A percentile compares a stretch with the other conserved stretches of the same genome.
Evolutionary conservation across 2,888 invertebrate species (phyloP).

Genomic region (Lepidonotus clava): DNA sequence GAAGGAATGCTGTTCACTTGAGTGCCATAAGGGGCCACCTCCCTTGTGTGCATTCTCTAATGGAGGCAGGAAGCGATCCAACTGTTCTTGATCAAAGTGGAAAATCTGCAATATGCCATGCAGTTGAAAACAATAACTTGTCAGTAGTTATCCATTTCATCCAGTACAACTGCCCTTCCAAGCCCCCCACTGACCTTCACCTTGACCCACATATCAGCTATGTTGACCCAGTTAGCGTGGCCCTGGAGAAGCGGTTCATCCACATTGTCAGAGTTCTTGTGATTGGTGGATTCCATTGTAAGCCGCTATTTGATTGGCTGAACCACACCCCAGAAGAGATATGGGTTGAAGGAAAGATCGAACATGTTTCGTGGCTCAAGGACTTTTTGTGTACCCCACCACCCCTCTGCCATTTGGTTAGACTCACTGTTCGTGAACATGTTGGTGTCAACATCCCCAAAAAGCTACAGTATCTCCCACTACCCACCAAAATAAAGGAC

Average conservation of each 20-base stretch:
- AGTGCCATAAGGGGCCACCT: slow-evolving; percentile 57
- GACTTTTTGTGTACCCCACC: slow-evolving; percentile 53
- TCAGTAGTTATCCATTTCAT: slow-evolving; percentile 51
- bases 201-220: neutral
- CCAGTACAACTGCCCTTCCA: slow-evolving; percentile 31
- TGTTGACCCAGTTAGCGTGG: slow-evolving; percentile 57
- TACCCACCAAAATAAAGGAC: slow-evolving; percentile 15
- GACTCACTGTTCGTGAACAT: slow-evolving; percentile 47
- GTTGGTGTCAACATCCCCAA: slow-evolving; percentile 37
- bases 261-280: slow-evolving; percentile 58
- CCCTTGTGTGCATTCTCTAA: slow-evolving; percentile 50
- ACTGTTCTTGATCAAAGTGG: slow-evolving; percentile 49
- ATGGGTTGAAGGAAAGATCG: slow-evolving; percentile 56
- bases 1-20: slow-evolving; percentile 58
- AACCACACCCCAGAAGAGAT: slow-evolving; percentile 23
- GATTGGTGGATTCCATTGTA: slow-evolving; percentile 56
- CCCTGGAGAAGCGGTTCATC: slow-evolving; percentile 58
- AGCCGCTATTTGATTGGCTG: slow-evolving; percentile 58
- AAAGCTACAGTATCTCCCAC: slow-evolving; percentile 17
- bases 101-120: slow-evolving; percentile 57
- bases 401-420: slow-evolving; percentile 53
- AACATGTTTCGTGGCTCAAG: slow-evolving; percentile 57
- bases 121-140: slow-evolving; percentile 56
- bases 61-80: slow-evolving; percentile 40
- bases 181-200: neutral